These are phyloP conservation scores for Drosophila lacertosa DNA, from an alignment of 1,140 invertebrate genomes.

Conservation along the genomic window DNA sequence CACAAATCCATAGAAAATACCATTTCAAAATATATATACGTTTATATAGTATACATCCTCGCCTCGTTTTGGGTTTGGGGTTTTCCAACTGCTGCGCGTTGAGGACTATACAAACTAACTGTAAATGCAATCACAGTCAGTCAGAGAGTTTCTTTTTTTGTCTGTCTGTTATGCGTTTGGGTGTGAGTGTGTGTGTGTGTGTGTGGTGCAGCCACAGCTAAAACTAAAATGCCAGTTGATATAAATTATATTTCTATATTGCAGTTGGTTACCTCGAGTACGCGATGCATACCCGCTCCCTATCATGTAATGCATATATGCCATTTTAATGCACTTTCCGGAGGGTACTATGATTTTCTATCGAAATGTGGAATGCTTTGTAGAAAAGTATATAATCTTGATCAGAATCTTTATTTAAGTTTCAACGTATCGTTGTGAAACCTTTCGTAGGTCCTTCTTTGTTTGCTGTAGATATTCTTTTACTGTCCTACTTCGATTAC, in stretches of 20 bases:
- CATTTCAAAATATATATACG: slow-evolving; percentile 35
- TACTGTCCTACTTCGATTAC: too few species aligned
- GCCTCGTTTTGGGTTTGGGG: not conserved
- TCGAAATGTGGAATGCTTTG: too few species aligned
- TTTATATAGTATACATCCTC: slow-evolving; percentile 30
- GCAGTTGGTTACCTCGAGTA: slow-evolving; percentile 57
- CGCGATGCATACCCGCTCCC: not conserved
- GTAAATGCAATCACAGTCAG: slow-evolving; percentile 68
- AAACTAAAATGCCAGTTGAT: slow-evolving; percentile 66
- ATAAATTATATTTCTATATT: slow-evolving; percentile 75
- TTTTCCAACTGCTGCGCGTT: slow-evolving; percentile 12
- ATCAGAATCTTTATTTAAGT: too few species aligned
- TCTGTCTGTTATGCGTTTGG: slow-evolving; percentile 20
- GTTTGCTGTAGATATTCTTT: too few species aligned
- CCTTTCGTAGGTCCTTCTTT: too few species aligned
- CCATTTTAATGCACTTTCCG: not conserved
- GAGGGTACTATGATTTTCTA: too few species aligned
- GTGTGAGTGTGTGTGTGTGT: not conserved
- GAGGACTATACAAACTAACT: slow-evolving; percentile 44
- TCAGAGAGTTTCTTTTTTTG: slow-evolving; percentile 50
- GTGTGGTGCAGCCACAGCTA: slow-evolving; percentile 30
- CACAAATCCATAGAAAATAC: slow-evolving; percentile 75
- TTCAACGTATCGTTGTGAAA: too few species aligned
- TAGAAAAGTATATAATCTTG: too few species aligned
- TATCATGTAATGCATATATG: slow-evolving; percentile 2